Percentiles rank a stretch among this genome's conserved stretches.
These are phyloP conservation scores for Chrysopilus asiliformis DNA, from an alignment of 2,888 invertebrate genomes.

Conservation along the genomic window DNA sequence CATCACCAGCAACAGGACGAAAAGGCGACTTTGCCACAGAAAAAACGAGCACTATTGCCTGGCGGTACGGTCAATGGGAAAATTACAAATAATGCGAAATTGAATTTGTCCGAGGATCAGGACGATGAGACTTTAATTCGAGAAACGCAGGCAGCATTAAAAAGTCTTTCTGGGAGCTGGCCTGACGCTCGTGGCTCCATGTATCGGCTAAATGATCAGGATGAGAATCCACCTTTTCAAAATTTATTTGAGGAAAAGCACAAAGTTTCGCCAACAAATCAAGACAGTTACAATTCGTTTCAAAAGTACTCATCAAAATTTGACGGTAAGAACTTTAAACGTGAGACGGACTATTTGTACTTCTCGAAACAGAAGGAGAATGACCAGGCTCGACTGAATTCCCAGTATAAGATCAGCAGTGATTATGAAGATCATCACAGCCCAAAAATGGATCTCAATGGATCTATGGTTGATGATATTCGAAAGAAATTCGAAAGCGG, in stretches of 20 bases:
- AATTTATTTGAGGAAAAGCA: constrained; percentile 75
- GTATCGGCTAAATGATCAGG: constrained; percentile 54
- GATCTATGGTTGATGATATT: constrained; percentile 13
- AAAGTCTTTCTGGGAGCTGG: constrained; percentile 79
- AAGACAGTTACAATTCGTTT: constrained; percentile 11
- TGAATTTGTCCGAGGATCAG: constrained; percentile 35
- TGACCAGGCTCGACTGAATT: constrained; percentile 32
- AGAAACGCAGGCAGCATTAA: constrained; percentile 77
- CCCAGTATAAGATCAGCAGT: constrained; percentile 18
- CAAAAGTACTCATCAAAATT: constrained; percentile 24
- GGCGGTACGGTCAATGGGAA: constrained; percentile 6
- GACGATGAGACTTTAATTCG: constrained; percentile 74
- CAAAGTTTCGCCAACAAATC: constrained; percentile 39
- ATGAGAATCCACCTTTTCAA: constrained; percentile 69
- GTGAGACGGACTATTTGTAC: constrained; percentile 43
- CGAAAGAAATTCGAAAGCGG: constrained; percentile 14
- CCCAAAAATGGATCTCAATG: constrained; percentile 12
- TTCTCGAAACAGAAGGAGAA: constrained; percentile 34
- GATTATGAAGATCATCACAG: constrained; percentile 9
- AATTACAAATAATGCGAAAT: constrained; percentile 7
- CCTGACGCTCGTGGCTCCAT: constrained; percentile 51
- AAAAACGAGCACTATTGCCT: constrained; percentile 25
- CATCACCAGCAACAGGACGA: constrained; percentile 21
- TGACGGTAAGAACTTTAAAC: constrained; percentile 33
- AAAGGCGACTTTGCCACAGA: constrained; percentile 26